Evolutionary conservation across 1,140 invertebrate species (phyloP).

Genomic region (Polypedilum vanderplanki): DNA sequence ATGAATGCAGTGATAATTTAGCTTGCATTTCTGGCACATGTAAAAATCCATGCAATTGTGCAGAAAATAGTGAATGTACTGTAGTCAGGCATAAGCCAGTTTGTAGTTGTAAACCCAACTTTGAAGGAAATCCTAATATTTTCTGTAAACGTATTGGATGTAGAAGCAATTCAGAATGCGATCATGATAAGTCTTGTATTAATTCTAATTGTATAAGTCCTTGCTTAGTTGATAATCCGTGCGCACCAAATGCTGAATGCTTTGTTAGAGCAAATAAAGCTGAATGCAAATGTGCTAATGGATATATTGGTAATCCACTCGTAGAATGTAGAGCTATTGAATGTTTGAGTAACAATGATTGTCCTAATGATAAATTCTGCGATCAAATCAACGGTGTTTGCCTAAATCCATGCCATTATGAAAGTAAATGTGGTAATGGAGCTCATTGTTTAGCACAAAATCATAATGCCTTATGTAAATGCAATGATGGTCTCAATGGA

Average conservation of each 20-base stretch:
- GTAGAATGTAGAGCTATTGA: slow-evolving; percentile 70
- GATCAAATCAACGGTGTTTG: slow-evolving; percentile 67
- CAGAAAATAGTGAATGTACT: slow-evolving; percentile 72
- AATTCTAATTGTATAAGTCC: slow-evolving; percentile 79
- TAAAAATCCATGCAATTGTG: slow-evolving; percentile 80
- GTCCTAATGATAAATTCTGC: slow-evolving; percentile 75
- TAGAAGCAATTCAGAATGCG: slow-evolving; percentile 69
- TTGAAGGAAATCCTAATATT: slow-evolving; percentile 76
- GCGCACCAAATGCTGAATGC: slow-evolving; percentile 78
- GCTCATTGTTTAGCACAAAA: slow-evolving; percentile 75
- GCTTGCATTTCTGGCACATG: slow-evolving; percentile 80
- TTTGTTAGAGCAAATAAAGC: slow-evolving; percentile 64
- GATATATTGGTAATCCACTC: slow-evolving; percentile 73
- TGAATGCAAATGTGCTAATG: slow-evolving; percentile 70
- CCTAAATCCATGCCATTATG: slow-evolving; percentile 72
- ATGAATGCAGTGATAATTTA: slow-evolving; percentile 68
- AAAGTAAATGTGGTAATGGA: slow-evolving; percentile 65
- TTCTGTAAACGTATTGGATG: slow-evolving; percentile 72
- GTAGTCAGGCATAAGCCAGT: slow-evolving; percentile 76
- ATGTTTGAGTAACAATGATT: slow-evolving; percentile 83
- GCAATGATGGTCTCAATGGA: slow-evolving; percentile 60
- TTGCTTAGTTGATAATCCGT: slow-evolving; percentile 69
- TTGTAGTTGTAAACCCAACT: slow-evolving; percentile 74
- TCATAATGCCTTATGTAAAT: slow-evolving; percentile 76
- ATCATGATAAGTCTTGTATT: slow-evolving; percentile 68